Conservation (phyloP, 2,888 invertebrate genomes). For the Carpatolechia fugitivella region DNA sequence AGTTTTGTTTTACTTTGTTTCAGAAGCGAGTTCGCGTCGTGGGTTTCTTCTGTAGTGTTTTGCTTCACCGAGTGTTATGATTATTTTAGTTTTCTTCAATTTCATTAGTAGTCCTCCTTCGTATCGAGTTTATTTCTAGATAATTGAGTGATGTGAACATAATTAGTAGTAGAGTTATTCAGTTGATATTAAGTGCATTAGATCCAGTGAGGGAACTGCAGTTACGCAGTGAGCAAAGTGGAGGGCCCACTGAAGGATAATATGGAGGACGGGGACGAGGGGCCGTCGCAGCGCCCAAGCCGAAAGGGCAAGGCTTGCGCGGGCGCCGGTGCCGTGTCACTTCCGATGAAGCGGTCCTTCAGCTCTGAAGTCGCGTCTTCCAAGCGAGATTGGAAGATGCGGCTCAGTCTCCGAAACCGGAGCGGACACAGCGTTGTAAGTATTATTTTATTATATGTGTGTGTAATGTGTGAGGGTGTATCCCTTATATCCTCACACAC, state of each 20-base stretch:
- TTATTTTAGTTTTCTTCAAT: not conserved
- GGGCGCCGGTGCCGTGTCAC: conserved; percentile 45
- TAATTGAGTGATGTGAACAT: no score
- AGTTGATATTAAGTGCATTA: no score
- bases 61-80: no score
- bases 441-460: no score
- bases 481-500: no score
- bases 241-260: not conserved
- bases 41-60: no score
- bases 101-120: not conserved
- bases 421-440: conserved; percentile 81
- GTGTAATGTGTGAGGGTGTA: no score
- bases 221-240: not conserved
- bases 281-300: not conserved
- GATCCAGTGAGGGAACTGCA: no score
- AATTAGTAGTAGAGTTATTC: no score
- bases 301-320: conserved; percentile 11
- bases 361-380: conserved; percentile 81
- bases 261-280: not conserved
- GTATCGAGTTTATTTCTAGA: no score
- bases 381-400: conserved; percentile 84
- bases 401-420: conserved; percentile 85
- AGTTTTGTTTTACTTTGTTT: no score
- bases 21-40: no score
- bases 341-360: conserved; percentile 82